Base-by-base conservation (phyloP, 2,113 vertebrate genomes). In the Gambusia holbrooki region DNA sequence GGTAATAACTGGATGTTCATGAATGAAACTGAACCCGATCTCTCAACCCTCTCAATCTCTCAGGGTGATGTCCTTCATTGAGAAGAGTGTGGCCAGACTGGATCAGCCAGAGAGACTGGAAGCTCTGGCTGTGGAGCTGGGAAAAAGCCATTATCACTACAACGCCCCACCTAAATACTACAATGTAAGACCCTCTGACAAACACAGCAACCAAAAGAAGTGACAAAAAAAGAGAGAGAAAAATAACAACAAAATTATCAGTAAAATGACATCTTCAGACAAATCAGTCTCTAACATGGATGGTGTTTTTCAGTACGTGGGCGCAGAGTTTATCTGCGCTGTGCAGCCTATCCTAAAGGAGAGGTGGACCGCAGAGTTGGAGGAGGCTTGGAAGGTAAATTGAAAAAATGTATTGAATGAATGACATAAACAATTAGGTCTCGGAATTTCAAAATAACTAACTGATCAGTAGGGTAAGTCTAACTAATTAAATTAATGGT, bases 21-120 rank as follows among this genome's bases (percentile, higher is more conserved):
- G 60, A 19, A 54, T 85, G 40, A 45, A 14, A 29, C 45, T 28
- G 12, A 48, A 27, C 19, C 13, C 66, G 27, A 71, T 61, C 64
- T 29, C 13, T 37, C 60, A 40, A 73, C 19, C 40, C 30, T 35
- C 69, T 71, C 84, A 94, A 94, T 82, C 69, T 87, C 72, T 71
- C 83, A 95, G 95, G 45, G 94, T 95, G 74, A 95, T 95, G 95
- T 95, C 95, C 15, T 95, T 95, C 67, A 95, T 95, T 25, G 95
- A 95, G 92, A 95, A 95, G 81, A 94, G 91, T 1, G 95, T 95
- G 79, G 94, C 95, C 12, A 86, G 95, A 74, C 85, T 95, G 66
- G 94, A 95, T 66, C 93, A 95, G 82, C 84, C 89, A 72, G 93
- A 95, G 27, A 81, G 92, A 71, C 84, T 95, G 80, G 93, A 95